Percentiles rank a stretch among this genome's conserved stretches.
Conservation (phyloP, 1,140 invertebrate species). For the Drosophila baimaii region DNA sequence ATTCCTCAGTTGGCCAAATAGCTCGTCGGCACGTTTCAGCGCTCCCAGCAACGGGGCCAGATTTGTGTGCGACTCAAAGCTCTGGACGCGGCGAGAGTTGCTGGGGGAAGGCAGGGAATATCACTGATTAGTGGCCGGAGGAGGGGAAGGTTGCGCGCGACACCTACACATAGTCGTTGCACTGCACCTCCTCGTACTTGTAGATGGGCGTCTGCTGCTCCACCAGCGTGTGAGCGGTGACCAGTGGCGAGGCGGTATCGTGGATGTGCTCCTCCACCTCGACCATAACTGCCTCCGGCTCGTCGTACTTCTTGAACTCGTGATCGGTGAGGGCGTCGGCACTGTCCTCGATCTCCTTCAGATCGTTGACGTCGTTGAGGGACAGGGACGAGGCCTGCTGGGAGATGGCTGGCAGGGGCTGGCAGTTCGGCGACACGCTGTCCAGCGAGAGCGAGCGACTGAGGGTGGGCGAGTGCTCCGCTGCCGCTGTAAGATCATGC, state of each 20-base stretch:
- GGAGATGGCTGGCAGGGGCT: conserved; percentile 82
- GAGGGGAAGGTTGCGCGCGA: not conserved
- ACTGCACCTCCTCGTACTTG: conserved; percentile 86
- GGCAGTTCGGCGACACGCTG: conserved; percentile 86
- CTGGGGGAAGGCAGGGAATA: conserved; percentile 30
- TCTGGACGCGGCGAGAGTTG: conserved; percentile 78
- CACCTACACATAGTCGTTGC: conserved; percentile 77
- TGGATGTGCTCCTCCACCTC: conserved; percentile 89
- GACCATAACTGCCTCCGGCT: conserved; percentile 87
- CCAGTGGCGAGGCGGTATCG: conserved; percentile 88
- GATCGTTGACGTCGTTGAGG: conserved; percentile 88
- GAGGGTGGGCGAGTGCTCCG: conserved; percentile 83
- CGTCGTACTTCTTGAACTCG: conserved; percentile 84
- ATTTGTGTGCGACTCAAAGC: conserved; percentile 81
- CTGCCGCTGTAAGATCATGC: conserved; percentile 23
- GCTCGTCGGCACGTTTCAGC: conserved; percentile 78
- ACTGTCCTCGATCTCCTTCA: conserved; percentile 85
- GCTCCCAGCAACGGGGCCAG: conserved; percentile 71
- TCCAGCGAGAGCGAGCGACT: conserved; percentile 90
- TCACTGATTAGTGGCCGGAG: not conserved
- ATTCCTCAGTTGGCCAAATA: conserved; percentile 57
- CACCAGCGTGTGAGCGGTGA: conserved; percentile 86
- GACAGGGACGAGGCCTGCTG: conserved; percentile 90
- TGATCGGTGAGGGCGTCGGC: conserved; percentile 76
- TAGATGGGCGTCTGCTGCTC: conserved; percentile 89